A percentile compares a stretch with the other conserved stretches of the same genome.
Conservation (phyloP, 2,797 vertebrate species). For the Stomatorhinus walkeri region DNA sequence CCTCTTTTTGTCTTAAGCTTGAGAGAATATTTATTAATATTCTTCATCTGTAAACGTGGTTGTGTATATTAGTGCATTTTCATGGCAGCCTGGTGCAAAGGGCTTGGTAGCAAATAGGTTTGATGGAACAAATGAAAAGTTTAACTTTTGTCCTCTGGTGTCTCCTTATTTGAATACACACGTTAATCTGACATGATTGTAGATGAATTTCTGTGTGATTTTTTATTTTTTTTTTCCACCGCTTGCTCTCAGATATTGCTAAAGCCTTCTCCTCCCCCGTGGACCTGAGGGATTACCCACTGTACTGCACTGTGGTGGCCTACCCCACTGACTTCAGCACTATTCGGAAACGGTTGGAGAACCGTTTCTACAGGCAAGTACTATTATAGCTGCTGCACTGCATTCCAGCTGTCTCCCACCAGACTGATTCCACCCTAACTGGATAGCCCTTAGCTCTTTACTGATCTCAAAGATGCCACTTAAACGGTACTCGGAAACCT, state of each 20-base stretch:
- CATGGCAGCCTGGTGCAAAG: neutral
- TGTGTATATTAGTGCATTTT: neutral
- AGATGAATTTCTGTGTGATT: neutral
- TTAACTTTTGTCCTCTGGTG: neutral
- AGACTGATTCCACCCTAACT: neutral
- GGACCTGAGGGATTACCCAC: constrained; percentile 86
- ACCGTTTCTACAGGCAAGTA: constrained; percentile 86
- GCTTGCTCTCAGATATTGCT: constrained; percentile 71
- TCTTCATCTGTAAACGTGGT: neutral
- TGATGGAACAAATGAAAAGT: neutral
- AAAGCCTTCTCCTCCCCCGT: constrained; percentile 85
- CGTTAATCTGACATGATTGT: neutral
- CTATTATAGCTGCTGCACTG: neutral
- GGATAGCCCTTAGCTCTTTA: neutral
- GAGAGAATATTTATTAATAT: neutral
- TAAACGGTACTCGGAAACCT: neutral
- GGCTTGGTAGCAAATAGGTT: neutral
- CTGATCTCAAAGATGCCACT: neutral
- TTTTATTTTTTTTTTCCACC: neutral
- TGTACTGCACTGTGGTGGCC: constrained; percentile 92
- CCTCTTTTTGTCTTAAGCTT: neutral
- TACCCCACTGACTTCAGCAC: constrained; percentile 93
- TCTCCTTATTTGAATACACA: neutral
- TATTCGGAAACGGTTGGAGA: constrained; percentile 84
- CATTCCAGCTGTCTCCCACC: neutral